A percentile compares a stretch with the other conserved stretches of the same genome.
Evolutionary conservation across 1,140 invertebrate genomes (phyloP).

Genomic region (Mya arenaria): DNA sequence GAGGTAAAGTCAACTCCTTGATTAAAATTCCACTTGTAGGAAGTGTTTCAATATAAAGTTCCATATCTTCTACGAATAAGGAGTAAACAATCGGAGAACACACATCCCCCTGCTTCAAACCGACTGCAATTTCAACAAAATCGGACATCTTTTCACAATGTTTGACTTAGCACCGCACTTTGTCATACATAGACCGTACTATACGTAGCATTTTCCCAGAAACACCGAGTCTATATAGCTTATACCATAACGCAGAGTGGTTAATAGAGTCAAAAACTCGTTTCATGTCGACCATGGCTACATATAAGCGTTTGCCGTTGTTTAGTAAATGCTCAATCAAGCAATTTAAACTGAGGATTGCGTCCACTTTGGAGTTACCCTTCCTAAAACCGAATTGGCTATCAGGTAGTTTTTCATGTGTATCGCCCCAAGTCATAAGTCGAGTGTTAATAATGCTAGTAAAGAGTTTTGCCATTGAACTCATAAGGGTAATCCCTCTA

Average conservation of each 20-base stretch:
- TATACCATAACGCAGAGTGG: neutral
- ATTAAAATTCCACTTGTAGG: neutral
- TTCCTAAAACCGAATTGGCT: too few relatives aligned
- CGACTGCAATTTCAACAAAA: neutral
- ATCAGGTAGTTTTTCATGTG: too few relatives aligned
- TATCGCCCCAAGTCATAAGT: too few relatives aligned
- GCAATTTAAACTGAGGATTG: neutral
- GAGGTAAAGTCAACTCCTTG: neutral
- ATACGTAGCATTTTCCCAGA: conserved; percentile 7
- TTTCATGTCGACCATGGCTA: neutral
- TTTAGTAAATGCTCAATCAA: neutral
- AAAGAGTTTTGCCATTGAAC: too few relatives aligned
- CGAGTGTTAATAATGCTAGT: too few relatives aligned
- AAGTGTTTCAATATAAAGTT: neutral
- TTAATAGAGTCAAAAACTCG: neutral
- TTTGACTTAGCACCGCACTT: neutral
- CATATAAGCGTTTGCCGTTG: neutral
- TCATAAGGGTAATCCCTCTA: too few relatives aligned
- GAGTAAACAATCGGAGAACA: neutral
- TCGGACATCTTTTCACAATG: neutral
- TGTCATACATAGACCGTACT: neutral
- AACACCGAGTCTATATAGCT: neutral
- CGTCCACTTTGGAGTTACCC: too few relatives aligned
- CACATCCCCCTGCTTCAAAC: neutral
- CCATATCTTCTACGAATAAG: conserved; percentile 4